phyloP scores from a whole-genome alignment of 2,113 vertebrate genomes.

The Danionella cerebrum region DNA sequence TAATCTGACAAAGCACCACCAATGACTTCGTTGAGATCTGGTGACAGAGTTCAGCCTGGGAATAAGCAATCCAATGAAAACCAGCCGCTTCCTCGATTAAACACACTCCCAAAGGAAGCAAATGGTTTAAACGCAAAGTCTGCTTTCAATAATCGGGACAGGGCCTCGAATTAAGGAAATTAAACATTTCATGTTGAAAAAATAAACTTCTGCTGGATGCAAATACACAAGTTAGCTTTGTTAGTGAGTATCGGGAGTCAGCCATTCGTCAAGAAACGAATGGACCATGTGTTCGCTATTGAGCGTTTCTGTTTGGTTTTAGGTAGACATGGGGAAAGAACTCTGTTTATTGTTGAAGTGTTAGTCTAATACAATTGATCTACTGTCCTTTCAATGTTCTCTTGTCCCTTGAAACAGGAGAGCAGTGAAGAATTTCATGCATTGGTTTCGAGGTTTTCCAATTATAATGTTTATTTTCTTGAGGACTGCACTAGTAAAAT shows the following conservation, averaged over 20 bases:
- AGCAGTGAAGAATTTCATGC: neutral
- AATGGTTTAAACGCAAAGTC: conserved; percentile 48
- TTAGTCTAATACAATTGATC: conserved; percentile 39
- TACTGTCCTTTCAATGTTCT: conserved; percentile 29
- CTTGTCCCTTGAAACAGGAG: conserved; percentile 24
- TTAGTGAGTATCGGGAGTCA: too few species aligned
- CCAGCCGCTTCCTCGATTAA: conserved; percentile 49
- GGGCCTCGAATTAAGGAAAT: conserved; percentile 43
- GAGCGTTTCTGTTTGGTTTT: conserved; percentile 21
- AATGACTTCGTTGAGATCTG: conserved; percentile 23
- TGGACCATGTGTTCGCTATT: neutral
- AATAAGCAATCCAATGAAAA: conserved; percentile 42
- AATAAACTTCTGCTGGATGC: conserved; percentile 38
- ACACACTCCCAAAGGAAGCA: conserved; percentile 45
- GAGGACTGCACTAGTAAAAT: neutral
- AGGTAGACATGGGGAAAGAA: conserved; percentile 19
- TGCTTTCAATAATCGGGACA: conserved; percentile 40
- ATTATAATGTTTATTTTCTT: neutral
- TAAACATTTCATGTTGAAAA: conserved; percentile 37
- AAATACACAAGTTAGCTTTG: conserved; percentile 27
- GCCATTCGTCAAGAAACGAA: too few species aligned
- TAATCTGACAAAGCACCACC: conserved; percentile 19
- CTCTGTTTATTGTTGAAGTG: conserved; percentile 35
- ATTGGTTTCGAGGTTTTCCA: neutral
- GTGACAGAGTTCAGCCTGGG: conserved; percentile 34